phyloP scores from a whole-genome alignment of 1,140 invertebrate species.

The Neuroterus valhalla region DNA sequence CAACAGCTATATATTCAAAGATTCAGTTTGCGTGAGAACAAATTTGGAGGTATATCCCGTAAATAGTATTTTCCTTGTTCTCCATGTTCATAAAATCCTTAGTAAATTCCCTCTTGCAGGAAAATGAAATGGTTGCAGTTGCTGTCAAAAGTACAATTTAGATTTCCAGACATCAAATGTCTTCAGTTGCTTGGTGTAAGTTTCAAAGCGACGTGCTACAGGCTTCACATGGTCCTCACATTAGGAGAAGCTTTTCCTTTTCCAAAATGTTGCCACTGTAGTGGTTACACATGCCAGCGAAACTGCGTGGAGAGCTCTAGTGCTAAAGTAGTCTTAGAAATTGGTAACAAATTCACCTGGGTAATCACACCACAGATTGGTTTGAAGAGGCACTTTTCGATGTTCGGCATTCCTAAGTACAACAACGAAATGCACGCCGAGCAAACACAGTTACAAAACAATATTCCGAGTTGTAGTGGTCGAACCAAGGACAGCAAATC shows the following conservation, averaged over 20 bases:
- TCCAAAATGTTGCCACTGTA: conserved; percentile 72
- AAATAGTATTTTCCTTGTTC: too few relatives aligned
- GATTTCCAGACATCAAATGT: conserved; percentile 72
- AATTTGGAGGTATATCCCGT: too few relatives aligned
- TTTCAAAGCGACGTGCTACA: conserved; percentile 73
- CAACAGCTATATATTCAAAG: too few relatives aligned
- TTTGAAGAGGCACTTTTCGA: conserved; percentile 69
- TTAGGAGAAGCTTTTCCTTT: conserved; percentile 68
- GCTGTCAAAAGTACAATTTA: conserved; percentile 70
- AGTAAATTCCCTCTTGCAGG: conserved; percentile 57
- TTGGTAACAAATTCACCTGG: conserved; percentile 75
- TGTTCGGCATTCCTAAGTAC: conserved; percentile 73
- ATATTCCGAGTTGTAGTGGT: conserved; percentile 62
- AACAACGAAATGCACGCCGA: conserved; percentile 65
- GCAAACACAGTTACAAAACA: conserved; percentile 56
- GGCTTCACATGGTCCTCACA: conserved; percentile 71
- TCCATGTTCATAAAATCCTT: too few relatives aligned
- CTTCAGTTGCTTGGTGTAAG: conserved; percentile 69
- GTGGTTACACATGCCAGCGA: conserved; percentile 72
- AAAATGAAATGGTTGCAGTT: conserved; percentile 74
- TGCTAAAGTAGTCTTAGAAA: conserved; percentile 73
- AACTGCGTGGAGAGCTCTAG: conserved; percentile 72
- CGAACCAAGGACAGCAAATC: conserved; percentile 66
- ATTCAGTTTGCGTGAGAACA: too few relatives aligned
- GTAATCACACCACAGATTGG: conserved; percentile 71